These are phyloP conservation scores for Platichthys flesus DNA, from an alignment of 2,113 vertebrate species.

Conservation along the genomic window DNA sequence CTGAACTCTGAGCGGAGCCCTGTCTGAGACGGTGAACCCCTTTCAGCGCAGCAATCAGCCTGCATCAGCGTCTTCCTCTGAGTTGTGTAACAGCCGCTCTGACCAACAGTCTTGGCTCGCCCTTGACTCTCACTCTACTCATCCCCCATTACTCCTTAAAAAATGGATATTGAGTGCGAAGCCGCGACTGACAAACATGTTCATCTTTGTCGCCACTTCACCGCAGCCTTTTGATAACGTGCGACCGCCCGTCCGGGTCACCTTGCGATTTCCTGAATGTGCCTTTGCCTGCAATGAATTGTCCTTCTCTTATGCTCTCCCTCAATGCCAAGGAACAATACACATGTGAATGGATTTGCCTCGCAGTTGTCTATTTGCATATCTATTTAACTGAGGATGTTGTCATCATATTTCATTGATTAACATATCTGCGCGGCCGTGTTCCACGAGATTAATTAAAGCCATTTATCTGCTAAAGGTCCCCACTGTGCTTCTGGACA, in stretches of 20 bases:
- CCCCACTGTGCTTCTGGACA: conserved; percentile 61
- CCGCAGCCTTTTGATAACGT: conserved; percentile 18
- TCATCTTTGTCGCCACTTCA: conserved; percentile 13
- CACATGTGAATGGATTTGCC: conserved; percentile 69
- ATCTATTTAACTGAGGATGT: conserved; percentile 57
- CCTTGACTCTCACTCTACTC: conserved; percentile 43
- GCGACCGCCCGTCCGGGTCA: conserved; percentile 32
- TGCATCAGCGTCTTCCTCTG: conserved; percentile 25
- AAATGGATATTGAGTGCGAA: conserved; percentile 39
- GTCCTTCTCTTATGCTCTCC: conserved; percentile 34
- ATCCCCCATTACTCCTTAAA: conserved; percentile 34
- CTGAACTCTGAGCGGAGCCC: not conserved
- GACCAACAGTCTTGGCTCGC: not conserved
- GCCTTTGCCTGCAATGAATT: conserved; percentile 2
- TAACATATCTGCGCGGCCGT: conserved; percentile 46
- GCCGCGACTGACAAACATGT: not conserved
- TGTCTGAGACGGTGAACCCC: not conserved
- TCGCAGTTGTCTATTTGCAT: conserved; percentile 74
- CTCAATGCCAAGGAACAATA: conserved; percentile 24
- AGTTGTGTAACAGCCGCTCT: conserved; percentile 35
- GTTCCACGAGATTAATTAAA: conserved; percentile 70
- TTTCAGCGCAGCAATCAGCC: not conserved
- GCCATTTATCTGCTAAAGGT: conserved; percentile 69
- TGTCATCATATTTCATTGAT: conserved; percentile 69
- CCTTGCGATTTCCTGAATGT: conserved; percentile 44